phyloP scores from a whole-genome alignment of 2,888 invertebrate species.

The Parnassius apollo region DNA sequence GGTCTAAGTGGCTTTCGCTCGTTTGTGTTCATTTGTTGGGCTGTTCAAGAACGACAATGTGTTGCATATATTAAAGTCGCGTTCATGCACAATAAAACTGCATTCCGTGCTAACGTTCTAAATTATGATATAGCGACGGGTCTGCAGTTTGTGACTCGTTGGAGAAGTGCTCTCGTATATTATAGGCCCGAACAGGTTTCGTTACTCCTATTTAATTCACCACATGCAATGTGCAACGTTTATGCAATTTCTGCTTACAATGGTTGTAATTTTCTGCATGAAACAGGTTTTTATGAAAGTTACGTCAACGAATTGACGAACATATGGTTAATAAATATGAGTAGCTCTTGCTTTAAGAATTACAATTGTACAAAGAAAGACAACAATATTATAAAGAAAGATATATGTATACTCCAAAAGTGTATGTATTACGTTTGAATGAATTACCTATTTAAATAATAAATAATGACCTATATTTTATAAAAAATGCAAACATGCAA shows the following conservation, averaged over 20 bases:
- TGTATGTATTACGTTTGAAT: no score
- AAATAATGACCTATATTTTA: no score
- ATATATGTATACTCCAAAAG: background rate
- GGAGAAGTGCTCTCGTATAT: slow-evolving; percentile 55
- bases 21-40: slow-evolving; percentile 73
- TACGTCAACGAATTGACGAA: slow-evolving; percentile 36
- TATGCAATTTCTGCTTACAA: slow-evolving; percentile 72
- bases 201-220: slow-evolving; percentile 73
- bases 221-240: slow-evolving; percentile 67
- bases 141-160: slow-evolving; percentile 63
- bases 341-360: slow-evolving; percentile 21
- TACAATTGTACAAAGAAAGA: background rate
- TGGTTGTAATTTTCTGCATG: slow-evolving; percentile 50
- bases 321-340: slow-evolving; percentile 41
- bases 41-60: slow-evolving; percentile 62
- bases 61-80: slow-evolving; percentile 60
- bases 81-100: slow-evolving; percentile 68
- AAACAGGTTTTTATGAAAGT: slow-evolving; percentile 46
- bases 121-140: slow-evolving; percentile 62
- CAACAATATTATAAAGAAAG: background rate
- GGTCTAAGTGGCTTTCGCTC: slow-evolving; percentile 78
- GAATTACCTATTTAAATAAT: no score
- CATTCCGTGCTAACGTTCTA: slow-evolving; percentile 67
- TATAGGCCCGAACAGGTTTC: slow-evolving; percentile 69
- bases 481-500: no score